Conservation (phyloP, 2,888 invertebrate species). For the Athalia circularis region DNA sequence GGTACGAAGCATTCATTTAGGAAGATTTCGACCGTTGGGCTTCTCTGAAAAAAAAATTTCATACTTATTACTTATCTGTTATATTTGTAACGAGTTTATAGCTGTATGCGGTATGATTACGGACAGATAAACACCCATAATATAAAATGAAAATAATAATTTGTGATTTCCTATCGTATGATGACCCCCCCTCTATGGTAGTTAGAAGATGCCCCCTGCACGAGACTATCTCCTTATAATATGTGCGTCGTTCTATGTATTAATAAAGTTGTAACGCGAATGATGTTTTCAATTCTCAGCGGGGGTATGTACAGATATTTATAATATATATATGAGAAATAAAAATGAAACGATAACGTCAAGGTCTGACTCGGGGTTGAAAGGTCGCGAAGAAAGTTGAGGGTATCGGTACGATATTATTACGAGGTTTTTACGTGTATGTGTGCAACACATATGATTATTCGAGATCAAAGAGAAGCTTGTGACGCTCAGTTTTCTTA, state of each 20-base stretch:
- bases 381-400: constrained; percentile 30
- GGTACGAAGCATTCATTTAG: too few relatives aligned
- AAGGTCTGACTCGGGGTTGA: constrained; percentile 31
- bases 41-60: too few relatives aligned
- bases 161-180: constrained; percentile 27
- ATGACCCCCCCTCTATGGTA: constrained; percentile 27
- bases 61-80: too few relatives aligned
- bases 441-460: background rate
- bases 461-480: background rate
- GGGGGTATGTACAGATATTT: background rate
- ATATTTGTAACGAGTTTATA: too few relatives aligned
- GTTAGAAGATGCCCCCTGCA: constrained; percentile 40
- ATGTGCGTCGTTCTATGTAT: too few relatives aligned
- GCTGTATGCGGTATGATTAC: too few relatives aligned
- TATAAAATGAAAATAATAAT: background rate
- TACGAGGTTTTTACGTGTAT: background rate
- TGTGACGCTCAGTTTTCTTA: too few relatives aligned
- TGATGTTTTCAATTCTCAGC: constrained; percentile 38
- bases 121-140: too few relatives aligned
- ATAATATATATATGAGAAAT: background rate
- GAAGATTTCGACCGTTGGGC: too few relatives aligned
- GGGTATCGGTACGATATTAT: constrained; percentile 31
- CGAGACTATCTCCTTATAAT: background rate
- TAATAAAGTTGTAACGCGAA: background rate
- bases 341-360: constrained; percentile 8